phyloP scores from a whole-genome alignment of 2,888 invertebrate species.

The Epinotia ramella region DNA sequence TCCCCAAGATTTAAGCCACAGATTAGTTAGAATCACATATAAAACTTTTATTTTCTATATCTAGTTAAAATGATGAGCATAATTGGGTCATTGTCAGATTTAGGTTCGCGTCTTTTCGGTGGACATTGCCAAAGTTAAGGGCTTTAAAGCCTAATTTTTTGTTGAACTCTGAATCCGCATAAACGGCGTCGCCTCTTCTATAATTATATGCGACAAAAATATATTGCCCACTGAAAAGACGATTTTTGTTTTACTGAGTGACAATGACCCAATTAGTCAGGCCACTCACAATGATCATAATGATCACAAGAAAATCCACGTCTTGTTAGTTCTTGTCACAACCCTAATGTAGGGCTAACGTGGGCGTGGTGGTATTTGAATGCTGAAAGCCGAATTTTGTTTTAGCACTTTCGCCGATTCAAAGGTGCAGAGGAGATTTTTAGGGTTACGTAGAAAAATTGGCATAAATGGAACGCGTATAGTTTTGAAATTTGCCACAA shows the following conservation, averaged over 20 bases:
- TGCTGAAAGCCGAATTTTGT: conserved; percentile 1
- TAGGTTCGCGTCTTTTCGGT: too few species aligned
- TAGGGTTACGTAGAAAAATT: neutral
- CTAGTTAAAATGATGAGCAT: neutral
- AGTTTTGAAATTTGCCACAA: neutral
- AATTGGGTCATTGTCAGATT: too few species aligned
- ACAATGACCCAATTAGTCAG: too few species aligned
- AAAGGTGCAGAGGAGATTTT: neutral
- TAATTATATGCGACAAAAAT: too few species aligned
- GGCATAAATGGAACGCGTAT: neutral
- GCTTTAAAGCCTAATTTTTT: too few species aligned
- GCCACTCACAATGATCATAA: neutral
- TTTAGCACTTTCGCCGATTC: neutral
- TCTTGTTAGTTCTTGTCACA: conserved; percentile 9
- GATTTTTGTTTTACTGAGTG: too few species aligned
- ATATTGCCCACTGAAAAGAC: too few species aligned
- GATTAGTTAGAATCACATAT: too few species aligned
- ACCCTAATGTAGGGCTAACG: conserved; percentile 30
- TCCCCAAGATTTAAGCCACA: too few species aligned
- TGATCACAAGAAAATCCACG: neutral
- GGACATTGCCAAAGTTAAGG: too few species aligned
- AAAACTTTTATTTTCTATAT: neutral
- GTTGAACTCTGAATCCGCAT: too few species aligned
- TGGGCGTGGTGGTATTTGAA: conserved; percentile 20
- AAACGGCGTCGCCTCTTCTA: too few species aligned